Evolutionary conservation across 2,888 invertebrate species (phyloP), one percentile per base, ranked within the genome.

Genomic region (Lasioglossum villosulum): DNA sequence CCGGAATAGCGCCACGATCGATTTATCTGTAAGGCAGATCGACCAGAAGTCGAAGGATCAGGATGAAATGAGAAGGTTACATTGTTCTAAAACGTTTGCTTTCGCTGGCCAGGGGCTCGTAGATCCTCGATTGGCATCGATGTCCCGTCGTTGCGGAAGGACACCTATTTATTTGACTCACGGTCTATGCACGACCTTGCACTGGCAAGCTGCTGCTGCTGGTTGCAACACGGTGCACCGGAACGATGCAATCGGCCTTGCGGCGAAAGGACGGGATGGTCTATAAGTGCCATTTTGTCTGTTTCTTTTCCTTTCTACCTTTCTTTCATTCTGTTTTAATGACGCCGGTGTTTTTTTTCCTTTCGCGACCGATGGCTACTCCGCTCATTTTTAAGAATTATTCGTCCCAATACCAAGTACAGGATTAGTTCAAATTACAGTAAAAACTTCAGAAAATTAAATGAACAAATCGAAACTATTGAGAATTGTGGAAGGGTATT

Each of bases 111-210:
- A 27, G 27, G 42, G 70, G n/a, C 10, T 23, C 52, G n/a, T 52
- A n/a, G 39, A 37, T 1, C 27, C 0, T 68, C 84, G 93, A 91
- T 90, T 90, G 86, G 83, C 87, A 91, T 93, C 93, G 89, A 87
- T 68, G 83, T 66, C 78, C 80, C 71, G 82, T 71, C 68, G 79
- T 85, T 86, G 85, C 83, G 83, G 81, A 84, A 86, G 81, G 82
- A 86, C 87, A 88, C 34, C 86, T 80, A 91, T 91, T 88, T 90
- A 91, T 88, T 89, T 89, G 34, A 78, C 66, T 70, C 82, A 30
- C 66, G 34, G 30, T 63, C 30, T 30, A 30, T 52, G 52, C 52
- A 90, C 81, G 89, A 81, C 83, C 88, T 75, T 68, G 68, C 66
- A 66, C 19, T 19, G 68, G 37, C 68, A 39, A 68, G 34, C 66